Conservation (phyloP, 2,113 vertebrate species). For the Perca fluviatilis region DNA sequence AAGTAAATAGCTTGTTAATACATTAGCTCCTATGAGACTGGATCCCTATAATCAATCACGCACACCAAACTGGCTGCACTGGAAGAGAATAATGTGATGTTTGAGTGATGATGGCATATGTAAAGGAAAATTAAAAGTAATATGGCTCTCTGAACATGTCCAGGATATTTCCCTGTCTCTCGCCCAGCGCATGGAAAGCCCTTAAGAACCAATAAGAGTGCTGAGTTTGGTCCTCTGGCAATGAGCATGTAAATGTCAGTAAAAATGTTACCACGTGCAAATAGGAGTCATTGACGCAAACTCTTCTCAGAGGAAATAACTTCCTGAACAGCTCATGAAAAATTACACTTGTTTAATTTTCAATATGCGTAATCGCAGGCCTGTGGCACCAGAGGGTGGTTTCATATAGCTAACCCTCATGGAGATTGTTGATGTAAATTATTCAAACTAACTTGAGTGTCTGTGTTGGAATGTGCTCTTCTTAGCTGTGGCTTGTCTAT, state of each 20-base stretch:
- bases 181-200: conserved; percentile 37
- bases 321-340: conserved; percentile 21
- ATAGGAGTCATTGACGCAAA: conserved; percentile 14
- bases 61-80: conserved; percentile 4
- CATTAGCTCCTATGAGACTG: not conserved
- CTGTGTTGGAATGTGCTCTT: conserved; percentile 61
- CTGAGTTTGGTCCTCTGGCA: conserved; percentile 13
- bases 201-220: conserved; percentile 15
- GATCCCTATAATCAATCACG: not conserved
- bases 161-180: conserved; percentile 1
- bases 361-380: conserved; percentile 31
- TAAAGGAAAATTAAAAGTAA: conserved; percentile 16
- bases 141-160: conserved; percentile 14
- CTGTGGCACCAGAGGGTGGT: conserved; percentile 48
- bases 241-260: conserved; percentile 27
- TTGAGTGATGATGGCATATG: conserved; percentile 32
- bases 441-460: conserved; percentile 74
- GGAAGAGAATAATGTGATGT: conserved; percentile 12
- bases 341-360: conserved; percentile 25
- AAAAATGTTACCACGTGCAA: conserved; percentile 6
- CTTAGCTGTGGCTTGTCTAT: conserved; percentile 49
- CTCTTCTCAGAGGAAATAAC: conserved; percentile 37
- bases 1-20: not conserved
- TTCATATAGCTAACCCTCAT: conserved; percentile 59
- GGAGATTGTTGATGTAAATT: conserved; percentile 74